These are phyloP conservation scores for Drosophila paulistorum DNA, from an alignment of 1,140 invertebrate genomes.

Conservation along the genomic window DNA sequence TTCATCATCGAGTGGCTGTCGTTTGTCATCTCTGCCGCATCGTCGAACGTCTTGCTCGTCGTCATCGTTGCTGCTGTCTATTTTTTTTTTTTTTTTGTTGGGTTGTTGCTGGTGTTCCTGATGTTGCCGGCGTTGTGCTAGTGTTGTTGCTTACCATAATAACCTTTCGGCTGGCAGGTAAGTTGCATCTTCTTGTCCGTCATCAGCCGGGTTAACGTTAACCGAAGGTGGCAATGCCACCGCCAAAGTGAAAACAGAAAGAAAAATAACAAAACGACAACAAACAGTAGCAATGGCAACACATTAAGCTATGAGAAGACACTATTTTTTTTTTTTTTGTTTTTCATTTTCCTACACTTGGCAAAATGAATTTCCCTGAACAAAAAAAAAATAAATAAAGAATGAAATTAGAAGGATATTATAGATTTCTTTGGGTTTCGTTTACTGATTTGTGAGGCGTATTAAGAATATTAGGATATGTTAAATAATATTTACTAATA, in stretches of 20 bases:
- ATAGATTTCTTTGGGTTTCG: too few species aligned
- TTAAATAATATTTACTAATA: too few species aligned
- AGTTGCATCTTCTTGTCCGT: slow-evolving; percentile 54
- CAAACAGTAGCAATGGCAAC: slow-evolving; percentile 59
- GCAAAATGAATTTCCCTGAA: background rate
- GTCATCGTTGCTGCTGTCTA: slow-evolving; percentile 17
- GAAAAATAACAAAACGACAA: slow-evolving; percentile 46
- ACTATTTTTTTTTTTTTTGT: slow-evolving; percentile 38
- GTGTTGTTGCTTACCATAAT: slow-evolving; percentile 24
- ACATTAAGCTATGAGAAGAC: slow-evolving; percentile 78
- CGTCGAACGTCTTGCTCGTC: slow-evolving; percentile 19
- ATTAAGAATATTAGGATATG: too few species aligned
- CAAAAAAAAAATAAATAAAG: too few species aligned
- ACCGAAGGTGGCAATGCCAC: slow-evolving; percentile 59
- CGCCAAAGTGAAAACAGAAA: slow-evolving; percentile 52
- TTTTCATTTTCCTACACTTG: background rate
- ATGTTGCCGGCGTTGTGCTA: slow-evolving; percentile 21
- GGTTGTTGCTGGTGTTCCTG: slow-evolving; percentile 15
- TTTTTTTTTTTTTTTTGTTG: slow-evolving; percentile 3
- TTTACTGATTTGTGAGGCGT: too few species aligned
- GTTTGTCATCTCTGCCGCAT: slow-evolving; percentile 73
- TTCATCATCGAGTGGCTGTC: slow-evolving; percentile 79
- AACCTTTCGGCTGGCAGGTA: slow-evolving; percentile 52
- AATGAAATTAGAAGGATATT: too few species aligned
- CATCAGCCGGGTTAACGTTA: slow-evolving; percentile 47